Conservation (phyloP, 2,113 vertebrate genomes). For the Cyphomyrus discorhynchus region DNA sequence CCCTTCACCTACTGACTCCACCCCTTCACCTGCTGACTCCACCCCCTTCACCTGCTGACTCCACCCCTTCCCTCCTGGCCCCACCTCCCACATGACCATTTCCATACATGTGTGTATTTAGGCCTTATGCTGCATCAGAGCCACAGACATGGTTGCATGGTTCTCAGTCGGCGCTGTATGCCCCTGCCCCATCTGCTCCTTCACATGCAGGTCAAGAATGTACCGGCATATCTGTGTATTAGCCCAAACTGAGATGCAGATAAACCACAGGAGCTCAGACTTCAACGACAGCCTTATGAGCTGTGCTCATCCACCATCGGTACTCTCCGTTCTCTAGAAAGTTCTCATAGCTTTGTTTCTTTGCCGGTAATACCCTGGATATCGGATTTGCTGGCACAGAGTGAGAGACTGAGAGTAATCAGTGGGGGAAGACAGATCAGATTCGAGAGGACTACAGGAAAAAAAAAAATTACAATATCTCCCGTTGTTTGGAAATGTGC, state of each 20-base stretch:
- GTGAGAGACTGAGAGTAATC: constrained; percentile 6
- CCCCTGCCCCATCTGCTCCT: not conserved
- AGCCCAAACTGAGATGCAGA: not conserved
- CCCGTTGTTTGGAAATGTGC: not conserved
- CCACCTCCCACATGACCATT: not conserved
- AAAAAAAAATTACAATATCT: not conserved
- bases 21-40: not conserved
- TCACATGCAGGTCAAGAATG: not conserved
- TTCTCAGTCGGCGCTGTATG: not conserved
- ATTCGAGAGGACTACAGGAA: not conserved
- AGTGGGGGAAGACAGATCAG: not conserved
- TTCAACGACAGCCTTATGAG: not conserved
- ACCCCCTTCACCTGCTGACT: not conserved
- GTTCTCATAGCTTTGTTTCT: not conserved
- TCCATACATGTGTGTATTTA: not conserved
- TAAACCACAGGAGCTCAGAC: not conserved
- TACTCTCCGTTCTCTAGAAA: not conserved
- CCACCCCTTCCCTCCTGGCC: not conserved
- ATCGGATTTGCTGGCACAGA: not conserved
- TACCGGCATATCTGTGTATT: not conserved
- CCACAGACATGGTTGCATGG: not conserved
- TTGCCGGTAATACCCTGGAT: not conserved
- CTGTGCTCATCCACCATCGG: not conserved
- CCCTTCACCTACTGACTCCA: not conserved
- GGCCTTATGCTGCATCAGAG: not conserved